These are phyloP conservation scores for Papilio glaucus DNA, from an alignment of 1,140 invertebrate species.

Conservation along the genomic window DNA sequence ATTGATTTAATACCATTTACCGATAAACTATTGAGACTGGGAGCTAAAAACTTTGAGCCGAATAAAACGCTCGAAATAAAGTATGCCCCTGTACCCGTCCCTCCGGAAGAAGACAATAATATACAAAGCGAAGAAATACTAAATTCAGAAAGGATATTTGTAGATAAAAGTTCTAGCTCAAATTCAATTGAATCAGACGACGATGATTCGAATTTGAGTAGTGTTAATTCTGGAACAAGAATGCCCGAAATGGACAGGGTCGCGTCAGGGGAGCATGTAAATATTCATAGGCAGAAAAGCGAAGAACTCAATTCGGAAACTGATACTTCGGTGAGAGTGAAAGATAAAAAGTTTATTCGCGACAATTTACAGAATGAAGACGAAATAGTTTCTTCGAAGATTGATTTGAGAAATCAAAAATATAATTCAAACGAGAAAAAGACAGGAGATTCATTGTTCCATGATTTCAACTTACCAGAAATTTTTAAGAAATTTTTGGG, in stretches of 20 bases:
- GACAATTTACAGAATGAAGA: neutral
- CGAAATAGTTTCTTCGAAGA: neutral
- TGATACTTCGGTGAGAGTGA: neutral
- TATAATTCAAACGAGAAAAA: neutral
- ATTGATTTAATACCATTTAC: conserved; percentile 42
- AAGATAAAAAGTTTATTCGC: neutral
- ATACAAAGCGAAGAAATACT: neutral
- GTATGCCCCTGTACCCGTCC: neutral
- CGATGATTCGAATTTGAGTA: neutral
- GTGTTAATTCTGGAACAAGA: neutral
- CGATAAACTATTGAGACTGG: conserved; percentile 21
- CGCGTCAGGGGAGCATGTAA: neutral
- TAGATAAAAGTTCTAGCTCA: neutral
- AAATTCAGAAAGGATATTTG: neutral
- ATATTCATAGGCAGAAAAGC: conserved; percentile 6
- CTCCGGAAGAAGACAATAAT: neutral
- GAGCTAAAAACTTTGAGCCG: neutral
- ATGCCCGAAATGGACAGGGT: neutral
- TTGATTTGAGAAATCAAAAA: neutral
- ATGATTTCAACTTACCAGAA: neutral
- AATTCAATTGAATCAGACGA: conserved; percentile 4
- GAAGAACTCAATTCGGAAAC: conserved; percentile 20
- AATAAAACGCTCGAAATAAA: conserved; percentile 6
- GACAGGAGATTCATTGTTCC: neutral
- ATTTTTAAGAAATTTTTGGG: conserved; percentile 52